Evolutionary conservation across 2,888 invertebrate genomes (phyloP).

Genomic region (Dicranocentrus wangi): DNA sequence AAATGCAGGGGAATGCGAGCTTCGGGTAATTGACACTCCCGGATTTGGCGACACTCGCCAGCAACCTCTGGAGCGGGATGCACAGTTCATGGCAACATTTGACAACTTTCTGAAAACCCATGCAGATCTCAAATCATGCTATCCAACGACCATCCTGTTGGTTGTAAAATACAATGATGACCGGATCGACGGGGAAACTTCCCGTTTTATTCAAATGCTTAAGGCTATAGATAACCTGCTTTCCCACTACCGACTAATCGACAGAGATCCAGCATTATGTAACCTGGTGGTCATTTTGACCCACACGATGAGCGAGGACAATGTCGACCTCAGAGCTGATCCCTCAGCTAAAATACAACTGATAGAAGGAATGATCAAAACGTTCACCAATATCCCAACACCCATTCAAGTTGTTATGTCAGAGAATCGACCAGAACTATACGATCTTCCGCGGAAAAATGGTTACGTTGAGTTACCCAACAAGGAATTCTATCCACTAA

Average conservation of each 20-base stretch:
- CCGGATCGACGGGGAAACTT: slow-evolving; percentile 3
- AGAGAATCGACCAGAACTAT: neutral
- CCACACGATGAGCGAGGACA: slow-evolving; percentile 6
- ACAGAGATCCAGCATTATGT: neutral
- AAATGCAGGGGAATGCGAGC: neutral
- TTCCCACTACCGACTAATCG: neutral
- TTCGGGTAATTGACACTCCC: slow-evolving; percentile 4
- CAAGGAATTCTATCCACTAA: neutral
- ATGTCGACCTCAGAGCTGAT: neutral
- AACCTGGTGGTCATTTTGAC: neutral
- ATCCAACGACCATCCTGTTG: neutral
- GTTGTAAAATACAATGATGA: slow-evolving; percentile 12
- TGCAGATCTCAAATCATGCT: neutral
- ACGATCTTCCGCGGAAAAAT: neutral
- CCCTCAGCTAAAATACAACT: slow-evolving; percentile 6
- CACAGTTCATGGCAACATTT: slow-evolving; percentile 4
- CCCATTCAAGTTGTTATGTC: neutral
- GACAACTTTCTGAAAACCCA: neutral
- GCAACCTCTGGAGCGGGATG: slow-evolving; percentile 2
- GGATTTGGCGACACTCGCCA: too few relatives aligned
- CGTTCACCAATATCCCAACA: neutral
- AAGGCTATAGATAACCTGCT: neutral
- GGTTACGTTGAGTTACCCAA: slow-evolving; percentile 1
- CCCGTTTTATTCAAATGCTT: slow-evolving; percentile 14
- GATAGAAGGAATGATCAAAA: slow-evolving; percentile 2